Evolutionary conservation across 2,797 vertebrate species (phyloP).

Genomic region (Xenopus petersii): DNA sequence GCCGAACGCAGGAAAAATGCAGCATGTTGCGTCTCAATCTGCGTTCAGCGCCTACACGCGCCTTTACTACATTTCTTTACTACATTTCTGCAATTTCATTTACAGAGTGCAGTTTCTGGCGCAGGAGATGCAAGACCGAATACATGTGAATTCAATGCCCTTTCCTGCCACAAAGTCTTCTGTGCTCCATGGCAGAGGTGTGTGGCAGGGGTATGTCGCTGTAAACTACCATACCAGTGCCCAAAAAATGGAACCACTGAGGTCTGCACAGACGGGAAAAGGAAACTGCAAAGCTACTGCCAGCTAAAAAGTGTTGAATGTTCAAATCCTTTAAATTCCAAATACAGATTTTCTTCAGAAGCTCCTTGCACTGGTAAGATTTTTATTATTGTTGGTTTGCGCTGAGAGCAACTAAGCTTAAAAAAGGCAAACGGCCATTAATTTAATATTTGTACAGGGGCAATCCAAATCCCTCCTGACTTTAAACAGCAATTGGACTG

Average conservation of each 20-base stretch:
- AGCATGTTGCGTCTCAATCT: too few species aligned
- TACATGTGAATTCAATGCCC: slow-evolving; percentile 70
- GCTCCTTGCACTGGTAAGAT: slow-evolving; percentile 28
- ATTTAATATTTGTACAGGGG: too few species aligned
- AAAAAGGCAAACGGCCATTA: too few species aligned
- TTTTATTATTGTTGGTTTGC: too few species aligned
- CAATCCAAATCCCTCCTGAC: too few species aligned
- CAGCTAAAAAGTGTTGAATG: slow-evolving; percentile 84
- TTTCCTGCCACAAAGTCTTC: slow-evolving; percentile 81
- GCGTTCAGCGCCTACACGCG: too few species aligned
- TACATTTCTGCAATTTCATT: background rate
- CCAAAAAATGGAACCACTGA: slow-evolving; percentile 47
- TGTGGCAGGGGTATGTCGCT: slow-evolving; percentile 67
- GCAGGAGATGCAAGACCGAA: slow-evolving; percentile 50
- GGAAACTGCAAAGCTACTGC: slow-evolving; percentile 73
- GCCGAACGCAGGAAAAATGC: too few species aligned
- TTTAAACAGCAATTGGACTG: too few species aligned
- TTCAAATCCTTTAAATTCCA: slow-evolving; percentile 21
- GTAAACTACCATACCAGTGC: slow-evolving; percentile 85
- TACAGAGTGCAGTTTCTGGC: background rate
- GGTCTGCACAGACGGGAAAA: slow-evolving; percentile 64
- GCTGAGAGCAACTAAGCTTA: too few species aligned
- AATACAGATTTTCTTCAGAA: slow-evolving; percentile 60
- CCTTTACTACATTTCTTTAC: too few species aligned
- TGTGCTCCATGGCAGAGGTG: slow-evolving; percentile 85